Evolutionary conservation across 1,140 invertebrate genomes (phyloP).

Genomic region (Drosophila gunungcola): DNA sequence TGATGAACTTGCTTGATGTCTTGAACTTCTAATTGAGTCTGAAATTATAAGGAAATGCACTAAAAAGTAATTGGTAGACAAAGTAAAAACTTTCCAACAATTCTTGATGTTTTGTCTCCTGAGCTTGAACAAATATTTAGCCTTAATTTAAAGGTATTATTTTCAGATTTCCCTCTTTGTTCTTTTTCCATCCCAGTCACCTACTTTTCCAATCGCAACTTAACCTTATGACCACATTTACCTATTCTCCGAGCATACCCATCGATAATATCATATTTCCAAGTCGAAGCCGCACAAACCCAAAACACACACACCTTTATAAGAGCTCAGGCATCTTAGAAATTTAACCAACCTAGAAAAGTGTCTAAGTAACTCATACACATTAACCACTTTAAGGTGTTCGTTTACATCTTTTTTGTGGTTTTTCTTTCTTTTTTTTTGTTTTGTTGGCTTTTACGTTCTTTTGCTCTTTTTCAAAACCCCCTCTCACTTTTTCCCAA

Average conservation of each 20-base stretch:
- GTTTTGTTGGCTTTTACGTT: slow-evolving; percentile 24
- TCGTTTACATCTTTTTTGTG: slow-evolving; percentile 69
- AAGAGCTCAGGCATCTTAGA: slow-evolving; percentile 26
- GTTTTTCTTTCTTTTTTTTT: slow-evolving; percentile 41
- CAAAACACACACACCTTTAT: slow-evolving; percentile 4
- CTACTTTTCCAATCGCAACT: slow-evolving; percentile 55
- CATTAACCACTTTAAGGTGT: slow-evolving; percentile 68
- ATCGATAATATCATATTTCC: slow-evolving; percentile 51
- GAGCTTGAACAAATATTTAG: not conserved
- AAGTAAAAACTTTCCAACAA: not conserved
- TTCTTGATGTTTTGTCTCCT: not conserved
- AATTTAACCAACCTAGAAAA: slow-evolving; percentile 42
- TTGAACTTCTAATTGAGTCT: not conserved
- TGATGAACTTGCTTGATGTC: not conserved
- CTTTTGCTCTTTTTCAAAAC: not conserved
- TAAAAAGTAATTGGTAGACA: not conserved
- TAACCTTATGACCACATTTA: slow-evolving; percentile 66
- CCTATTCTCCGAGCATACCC: not conserved
- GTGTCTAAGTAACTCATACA: slow-evolving; percentile 66
- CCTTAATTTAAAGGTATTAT: not conserved
- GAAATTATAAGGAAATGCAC: slow-evolving; percentile 1
- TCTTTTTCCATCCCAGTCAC: slow-evolving; percentile 6
- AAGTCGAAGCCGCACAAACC: slow-evolving; percentile 32
- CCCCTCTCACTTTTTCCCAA: slow-evolving; percentile 5
- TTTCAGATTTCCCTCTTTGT: not conserved